These are phyloP conservation scores for Podotricha telesiphe DNA, from an alignment of 2,888 invertebrate species.

Conservation along the genomic window DNA sequence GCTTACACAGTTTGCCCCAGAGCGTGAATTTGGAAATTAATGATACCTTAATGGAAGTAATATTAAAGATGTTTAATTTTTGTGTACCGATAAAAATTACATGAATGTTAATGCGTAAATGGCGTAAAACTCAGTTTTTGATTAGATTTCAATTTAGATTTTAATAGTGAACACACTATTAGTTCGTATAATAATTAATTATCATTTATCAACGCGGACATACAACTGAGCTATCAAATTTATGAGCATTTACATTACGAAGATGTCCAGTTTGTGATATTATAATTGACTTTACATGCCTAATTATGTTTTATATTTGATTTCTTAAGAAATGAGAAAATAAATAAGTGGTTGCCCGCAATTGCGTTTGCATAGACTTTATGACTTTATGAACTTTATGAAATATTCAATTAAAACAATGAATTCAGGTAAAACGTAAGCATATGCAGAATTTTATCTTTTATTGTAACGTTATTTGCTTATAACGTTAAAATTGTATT, in stretches of 20 bases:
- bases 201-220: slow-evolving; percentile 33
- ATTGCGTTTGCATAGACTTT: too few relatives aligned
- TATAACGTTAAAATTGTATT: too few relatives aligned
- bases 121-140: slow-evolving; percentile 66
- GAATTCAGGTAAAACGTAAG: too few relatives aligned
- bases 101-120: slow-evolving; percentile 75
- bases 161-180: slow-evolving; percentile 37
- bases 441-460: too few relatives aligned
- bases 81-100: slow-evolving; percentile 67
- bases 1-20: slow-evolving; percentile 61
- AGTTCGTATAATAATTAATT: slow-evolving; percentile 28
- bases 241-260: slow-evolving; percentile 30
- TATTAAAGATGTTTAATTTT: slow-evolving; percentile 72
- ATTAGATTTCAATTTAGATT: slow-evolving; percentile 34
- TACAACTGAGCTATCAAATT: slow-evolving; percentile 28
- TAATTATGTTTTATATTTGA: slow-evolving; percentile 10
- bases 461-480: too few relatives aligned
- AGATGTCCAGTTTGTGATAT: slow-evolving; percentile 1
- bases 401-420: too few relatives aligned
- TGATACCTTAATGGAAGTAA: slow-evolving; percentile 76
- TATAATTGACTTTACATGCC: background rate
- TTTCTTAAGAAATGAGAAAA: background rate
- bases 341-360: too few relatives aligned
- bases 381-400: too few relatives aligned
- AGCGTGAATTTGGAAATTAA: slow-evolving; percentile 78